Conservation (phyloP, 2,888 invertebrate genomes). For the Pasiphila rectangulata region DNA sequence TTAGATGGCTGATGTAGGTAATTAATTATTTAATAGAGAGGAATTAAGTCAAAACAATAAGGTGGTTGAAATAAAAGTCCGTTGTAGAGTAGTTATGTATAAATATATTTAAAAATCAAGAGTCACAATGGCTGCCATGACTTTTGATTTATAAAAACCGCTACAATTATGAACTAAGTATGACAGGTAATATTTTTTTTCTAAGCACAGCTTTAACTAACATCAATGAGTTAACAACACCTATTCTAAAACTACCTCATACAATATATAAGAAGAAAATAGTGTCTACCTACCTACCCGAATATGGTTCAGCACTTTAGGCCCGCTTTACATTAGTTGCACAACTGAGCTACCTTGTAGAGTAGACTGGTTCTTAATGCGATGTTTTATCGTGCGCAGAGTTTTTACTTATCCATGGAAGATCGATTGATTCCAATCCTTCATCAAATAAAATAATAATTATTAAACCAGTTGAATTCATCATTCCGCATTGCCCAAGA, state of each 20-base stretch:
- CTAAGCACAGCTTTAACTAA: slow-evolving; percentile 28
- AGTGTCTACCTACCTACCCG: not conserved
- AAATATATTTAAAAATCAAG: slow-evolving; percentile 73
- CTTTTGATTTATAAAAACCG: slow-evolving; percentile 56
- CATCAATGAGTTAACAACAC: slow-evolving; percentile 13
- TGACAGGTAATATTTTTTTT: not conserved
- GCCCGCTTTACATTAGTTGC: slow-evolving; percentile 8
- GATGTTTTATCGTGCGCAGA: too few species aligned
- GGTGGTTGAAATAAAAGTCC: slow-evolving; percentile 42
- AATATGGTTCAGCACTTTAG: slow-evolving; percentile 5
- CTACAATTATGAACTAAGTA: slow-evolving; percentile 24
- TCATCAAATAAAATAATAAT: slow-evolving; percentile 10
- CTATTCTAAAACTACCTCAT: slow-evolving; percentile 5
- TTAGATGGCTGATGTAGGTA: too few species aligned
- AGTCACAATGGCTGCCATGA: slow-evolving; percentile 80
- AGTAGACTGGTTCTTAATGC: too few species aligned
- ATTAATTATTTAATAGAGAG: too few species aligned
- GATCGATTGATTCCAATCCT: slow-evolving; percentile 35
- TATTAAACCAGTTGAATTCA: slow-evolving; percentile 51
- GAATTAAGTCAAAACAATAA: not conserved
- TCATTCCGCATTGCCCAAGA: slow-evolving; percentile 78
- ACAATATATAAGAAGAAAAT: slow-evolving; percentile 18
- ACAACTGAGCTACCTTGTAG: not conserved
- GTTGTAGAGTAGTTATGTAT: slow-evolving; percentile 47
- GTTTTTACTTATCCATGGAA: slow-evolving; percentile 36